Evolutionary conservation across 2,888 invertebrate species (phyloP).

Genomic region (Capitulum mitella): DNA sequence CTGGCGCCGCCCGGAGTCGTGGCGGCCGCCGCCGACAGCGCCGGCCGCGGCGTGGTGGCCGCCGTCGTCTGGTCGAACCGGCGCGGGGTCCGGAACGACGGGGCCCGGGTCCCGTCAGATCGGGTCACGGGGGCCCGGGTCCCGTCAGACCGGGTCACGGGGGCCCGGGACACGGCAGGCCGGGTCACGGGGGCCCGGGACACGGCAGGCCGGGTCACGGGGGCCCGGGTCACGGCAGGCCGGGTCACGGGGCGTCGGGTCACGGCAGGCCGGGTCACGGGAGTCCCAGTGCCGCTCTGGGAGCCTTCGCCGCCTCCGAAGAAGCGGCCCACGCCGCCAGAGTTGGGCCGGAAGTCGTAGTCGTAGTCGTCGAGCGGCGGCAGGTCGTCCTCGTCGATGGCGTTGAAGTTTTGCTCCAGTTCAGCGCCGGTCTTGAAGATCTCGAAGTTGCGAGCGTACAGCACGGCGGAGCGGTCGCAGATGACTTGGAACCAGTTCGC

Average conservation of each 20-base stretch:
- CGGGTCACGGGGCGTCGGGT: not conserved
- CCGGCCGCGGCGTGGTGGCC: not conserved
- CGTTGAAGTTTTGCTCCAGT: not conserved
- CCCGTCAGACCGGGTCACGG: no score
- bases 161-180: not conserved
- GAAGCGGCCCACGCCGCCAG: not conserved
- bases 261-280: not conserved
- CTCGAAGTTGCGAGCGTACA: constrained; percentile 33
- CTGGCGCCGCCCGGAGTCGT: not conserved
- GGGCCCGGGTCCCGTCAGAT: no score
- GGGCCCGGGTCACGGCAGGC: not conserved
- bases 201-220: not conserved
- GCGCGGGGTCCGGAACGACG: not conserved
- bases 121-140: not conserved
- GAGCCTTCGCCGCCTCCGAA: not conserved
- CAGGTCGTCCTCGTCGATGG: not conserved
- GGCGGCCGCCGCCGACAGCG: not conserved
- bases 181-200: not conserved
- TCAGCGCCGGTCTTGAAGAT: constrained; percentile 7
- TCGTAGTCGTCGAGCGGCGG: constrained; percentile 8
- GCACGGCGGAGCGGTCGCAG: constrained; percentile 36
- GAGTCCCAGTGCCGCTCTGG: not conserved
- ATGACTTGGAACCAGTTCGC: constrained; percentile 40
- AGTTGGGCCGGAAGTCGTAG: not conserved
- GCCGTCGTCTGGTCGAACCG: constrained; percentile 10